Evolutionary conservation across 2,113 vertebrate genomes (phyloP), one percentile per base, ranked within the genome.

Genomic region (Gorsachius goisagi): DNA sequence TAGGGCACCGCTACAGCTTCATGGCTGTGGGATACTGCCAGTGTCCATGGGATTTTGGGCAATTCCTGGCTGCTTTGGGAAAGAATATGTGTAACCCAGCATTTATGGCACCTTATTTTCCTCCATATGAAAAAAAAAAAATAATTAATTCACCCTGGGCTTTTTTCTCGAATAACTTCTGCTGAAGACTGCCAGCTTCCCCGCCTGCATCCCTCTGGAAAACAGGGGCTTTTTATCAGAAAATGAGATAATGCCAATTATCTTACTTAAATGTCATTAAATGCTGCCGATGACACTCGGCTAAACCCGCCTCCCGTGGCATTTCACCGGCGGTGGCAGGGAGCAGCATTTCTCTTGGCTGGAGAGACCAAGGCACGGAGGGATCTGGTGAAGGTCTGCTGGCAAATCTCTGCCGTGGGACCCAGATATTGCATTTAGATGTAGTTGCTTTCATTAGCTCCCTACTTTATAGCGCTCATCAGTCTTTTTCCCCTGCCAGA

Each of bases 401-500:
- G 89, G 72, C 75, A 22, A 69, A 69, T 74, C 66, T 83, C 84
- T 59, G 63, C 75, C 4, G 1, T 71, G 73, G 71, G 85, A 89
- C 79, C 32, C 77, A 87, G 84, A 56, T 83, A 59, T 32, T 81
- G 84, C 64, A 62, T 84, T 93, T 68, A n/a, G 58, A 92, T 92
- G 87, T 41, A 66, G 85, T 62, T 53, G 68, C 92, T 94, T 92
- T 88, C 81, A 89, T 93, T 88, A 89, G 15, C 56, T 96, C 62
- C 64, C 66, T 41, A 32, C 60, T 90, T 96, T 83, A 89, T 83
- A 80, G 72, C 47, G 3, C 53, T 92, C 90, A 92, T 89, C 95
- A 67, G 93, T 84, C 95, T 95, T 81, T 52, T 75, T 87, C 93
- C 69, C 81, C 56, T 92, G 86, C 86, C 83, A 95, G 93, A 81